Evolutionary conservation across 2,888 invertebrate genomes (phyloP), one percentile per base, ranked within the genome.

Genomic region (Pelosia muscerda): DNA sequence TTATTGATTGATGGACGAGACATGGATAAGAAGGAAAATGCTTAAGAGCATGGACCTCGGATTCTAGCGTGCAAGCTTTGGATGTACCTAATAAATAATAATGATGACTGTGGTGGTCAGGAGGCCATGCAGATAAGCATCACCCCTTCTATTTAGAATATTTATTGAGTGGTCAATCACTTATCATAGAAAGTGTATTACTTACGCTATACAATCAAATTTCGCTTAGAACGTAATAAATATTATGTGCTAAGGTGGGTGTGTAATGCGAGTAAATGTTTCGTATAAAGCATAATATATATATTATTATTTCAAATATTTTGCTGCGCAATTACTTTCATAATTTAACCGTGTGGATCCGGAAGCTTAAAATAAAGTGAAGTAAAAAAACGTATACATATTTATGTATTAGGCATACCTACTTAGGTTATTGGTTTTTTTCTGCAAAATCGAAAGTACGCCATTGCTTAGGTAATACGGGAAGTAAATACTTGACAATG

Each of bases 171-270:
- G 42, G 19, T 19, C n/a, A 49, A 49, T n/a, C 8, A 49, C 49
- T 49, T 49, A 49, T 2, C n/a, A 9, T n/a, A n/a, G 49, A 49
- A 49, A n/a, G 49, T 49, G n/a, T n/a, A 9, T 6, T 19, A 4
- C 49, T 49, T 49, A 9, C 49, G 49, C 49, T n/a, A 49, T 49
- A n/a, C 49, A 49, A 49, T 49, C 49, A 49, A 49, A 49, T 49
- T n/a, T 49, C n/a, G 49, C n/a, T 49, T 49, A n/a, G 49, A 19
- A 19, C n/a, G 49, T 8, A n/a, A n/a, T 19, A 49, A 38, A n/a
- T 49, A 49, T 49, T 1, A n/a, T 49, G 49, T 49, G 49, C 49
- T 19, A 49, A 49, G 42, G 19, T n/a, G 2, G 49, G n/a, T 49
- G n/a, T 2, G 49, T 19, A 6, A 5, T 42, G 0, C 6, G 15